A percentile compares a stretch with the other conserved stretches of the same genome.
Evolutionary conservation across 1,140 invertebrate genomes (phyloP).

Genomic region (Cardiocondyla obscurior): DNA sequence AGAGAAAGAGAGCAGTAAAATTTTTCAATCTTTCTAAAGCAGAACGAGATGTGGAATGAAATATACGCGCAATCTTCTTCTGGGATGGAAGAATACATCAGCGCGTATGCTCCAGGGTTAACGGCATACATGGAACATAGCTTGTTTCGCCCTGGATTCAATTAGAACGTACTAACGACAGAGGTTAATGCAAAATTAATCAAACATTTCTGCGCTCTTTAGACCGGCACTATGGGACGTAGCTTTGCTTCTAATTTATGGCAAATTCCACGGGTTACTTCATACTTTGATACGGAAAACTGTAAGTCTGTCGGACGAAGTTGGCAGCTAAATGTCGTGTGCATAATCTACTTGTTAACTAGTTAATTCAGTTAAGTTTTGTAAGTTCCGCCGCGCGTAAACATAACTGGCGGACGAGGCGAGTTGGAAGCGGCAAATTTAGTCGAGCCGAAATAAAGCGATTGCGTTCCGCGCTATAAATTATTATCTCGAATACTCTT

Average conservation of each 20-base stretch:
- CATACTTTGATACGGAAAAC: conserved; percentile 59
- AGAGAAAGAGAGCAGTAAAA: neutral
- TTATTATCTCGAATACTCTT: conserved; percentile 50
- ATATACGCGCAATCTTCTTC: neutral
- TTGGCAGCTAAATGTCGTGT: conserved; percentile 71
- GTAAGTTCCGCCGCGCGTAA: conserved; percentile 68
- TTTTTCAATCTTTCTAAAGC: conserved; percentile 1
- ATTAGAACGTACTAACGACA: neutral
- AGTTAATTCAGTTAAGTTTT: conserved; percentile 72
- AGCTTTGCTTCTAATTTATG: conserved; percentile 43
- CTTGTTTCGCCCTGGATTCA: neutral
- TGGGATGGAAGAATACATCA: neutral
- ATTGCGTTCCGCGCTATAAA: conserved; percentile 65
- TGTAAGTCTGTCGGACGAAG: conserved; percentile 54
- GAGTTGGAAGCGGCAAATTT: conserved; percentile 64
- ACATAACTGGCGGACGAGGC: conserved; percentile 65
- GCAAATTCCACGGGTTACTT: conserved; percentile 59
- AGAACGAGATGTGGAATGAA: neutral
- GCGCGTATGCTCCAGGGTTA: neutral
- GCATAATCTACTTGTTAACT: conserved; percentile 71
- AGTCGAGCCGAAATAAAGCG: conserved; percentile 69
- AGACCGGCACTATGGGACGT: conserved; percentile 5
- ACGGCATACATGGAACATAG: neutral
- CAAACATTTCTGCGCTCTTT: conserved; percentile 28
- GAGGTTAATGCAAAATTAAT: conserved; percentile 41